Evolutionary conservation across 2,888 invertebrate species (phyloP).

Genomic region (Bellardia bayeri): DNA sequence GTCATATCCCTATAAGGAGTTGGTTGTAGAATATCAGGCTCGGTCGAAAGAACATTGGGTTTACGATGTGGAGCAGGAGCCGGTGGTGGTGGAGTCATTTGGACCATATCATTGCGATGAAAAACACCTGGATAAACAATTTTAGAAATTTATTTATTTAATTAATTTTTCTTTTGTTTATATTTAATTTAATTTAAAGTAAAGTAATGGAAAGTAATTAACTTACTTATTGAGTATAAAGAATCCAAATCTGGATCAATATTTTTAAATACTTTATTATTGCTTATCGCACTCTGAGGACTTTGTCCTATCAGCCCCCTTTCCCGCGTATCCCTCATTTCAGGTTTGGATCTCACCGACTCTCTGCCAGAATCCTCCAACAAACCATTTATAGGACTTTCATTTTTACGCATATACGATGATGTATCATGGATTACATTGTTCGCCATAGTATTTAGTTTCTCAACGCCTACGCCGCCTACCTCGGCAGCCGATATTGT

Average conservation of each 20-base stretch:
- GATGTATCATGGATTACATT: conserved; percentile 73
- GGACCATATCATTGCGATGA: conserved; percentile 83
- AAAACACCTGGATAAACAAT: conserved; percentile 79
- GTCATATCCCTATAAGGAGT: conserved; percentile 74
- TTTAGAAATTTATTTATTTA: neutral
- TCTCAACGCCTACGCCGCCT: conserved; percentile 73
- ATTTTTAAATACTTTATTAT: conserved; percentile 84
- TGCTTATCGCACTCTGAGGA: conserved; percentile 81
- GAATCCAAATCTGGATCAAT: conserved; percentile 88
- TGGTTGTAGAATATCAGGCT: conserved; percentile 75
- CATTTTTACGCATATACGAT: conserved; percentile 74
- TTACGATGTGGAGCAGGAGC: conserved; percentile 90
- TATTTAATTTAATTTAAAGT: no score
- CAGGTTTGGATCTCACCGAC: conserved; percentile 69
- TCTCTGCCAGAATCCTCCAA: conserved; percentile 76
- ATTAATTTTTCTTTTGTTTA: no score
- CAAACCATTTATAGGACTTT: conserved; percentile 80
- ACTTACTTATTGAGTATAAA: conserved; percentile 89
- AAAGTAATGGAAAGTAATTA: no score
- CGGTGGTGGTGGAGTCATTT: conserved; percentile 89
- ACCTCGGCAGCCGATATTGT: conserved; percentile 77
- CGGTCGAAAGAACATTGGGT: conserved; percentile 78
- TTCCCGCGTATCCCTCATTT: conserved; percentile 70
- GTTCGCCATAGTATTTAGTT: conserved; percentile 67
- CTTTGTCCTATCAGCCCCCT: conserved; percentile 81